Evolutionary conservation across 2,888 invertebrate species (phyloP).

Genomic region (Opisthograptis luteolata): DNA sequence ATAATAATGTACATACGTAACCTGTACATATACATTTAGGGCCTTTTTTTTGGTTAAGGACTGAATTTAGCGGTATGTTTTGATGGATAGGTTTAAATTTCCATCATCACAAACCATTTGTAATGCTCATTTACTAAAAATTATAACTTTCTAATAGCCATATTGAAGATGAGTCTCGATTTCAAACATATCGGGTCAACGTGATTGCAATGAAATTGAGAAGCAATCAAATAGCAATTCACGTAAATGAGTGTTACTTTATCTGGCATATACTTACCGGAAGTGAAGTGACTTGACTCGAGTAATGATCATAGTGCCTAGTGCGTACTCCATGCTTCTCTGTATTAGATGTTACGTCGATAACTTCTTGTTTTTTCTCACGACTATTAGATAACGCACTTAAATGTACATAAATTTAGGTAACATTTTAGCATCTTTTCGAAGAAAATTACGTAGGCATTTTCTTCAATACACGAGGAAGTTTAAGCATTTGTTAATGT

Average conservation of each 20-base stretch:
- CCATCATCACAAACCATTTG: no score
- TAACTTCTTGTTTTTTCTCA: constrained; percentile 56
- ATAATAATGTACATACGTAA: no score
- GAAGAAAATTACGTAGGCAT: not conserved
- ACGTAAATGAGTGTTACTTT: constrained; percentile 3
- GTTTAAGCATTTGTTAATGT: not conserved
- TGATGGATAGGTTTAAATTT: no score
- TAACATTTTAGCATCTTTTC: constrained; percentile 1
- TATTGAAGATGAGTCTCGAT: no score
- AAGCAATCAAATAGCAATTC: constrained; percentile 18
- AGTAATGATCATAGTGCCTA: constrained; percentile 41
- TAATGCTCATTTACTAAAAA: no score
- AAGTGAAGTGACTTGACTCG: constrained; percentile 32
- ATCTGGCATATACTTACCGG: constrained; percentile 22
- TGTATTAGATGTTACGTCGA: constrained; percentile 43
- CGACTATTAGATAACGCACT: constrained; percentile 52
- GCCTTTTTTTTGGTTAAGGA: no score
- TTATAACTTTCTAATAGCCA: no score
- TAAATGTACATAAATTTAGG: not conserved
- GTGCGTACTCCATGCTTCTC: constrained; percentile 37
- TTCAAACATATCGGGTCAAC: constrained; percentile 10
- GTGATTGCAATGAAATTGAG: constrained; percentile 12
- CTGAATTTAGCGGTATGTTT: no score
- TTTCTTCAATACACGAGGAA: not conserved
- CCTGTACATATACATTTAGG: no score